These are phyloP conservation scores for Setophaga kirtlandii DNA, from an alignment of 2,113 vertebrate species.

Conservation along the genomic window DNA sequence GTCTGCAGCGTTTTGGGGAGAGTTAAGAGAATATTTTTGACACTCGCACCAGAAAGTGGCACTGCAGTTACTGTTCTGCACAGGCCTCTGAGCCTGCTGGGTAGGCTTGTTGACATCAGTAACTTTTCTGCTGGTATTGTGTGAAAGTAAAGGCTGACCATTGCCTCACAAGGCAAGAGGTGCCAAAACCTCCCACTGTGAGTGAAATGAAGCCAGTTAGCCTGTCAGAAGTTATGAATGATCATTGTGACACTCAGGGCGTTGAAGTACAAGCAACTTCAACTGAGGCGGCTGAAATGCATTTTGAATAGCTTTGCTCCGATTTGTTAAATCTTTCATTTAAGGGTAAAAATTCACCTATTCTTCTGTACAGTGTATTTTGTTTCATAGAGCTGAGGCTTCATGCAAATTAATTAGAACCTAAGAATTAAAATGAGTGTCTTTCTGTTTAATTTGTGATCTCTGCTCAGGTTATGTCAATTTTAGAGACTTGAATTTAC, in stretches of 20 bases:
- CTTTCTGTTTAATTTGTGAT: neutral
- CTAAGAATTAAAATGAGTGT: neutral
- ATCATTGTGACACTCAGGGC: neutral
- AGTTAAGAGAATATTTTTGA: neutral
- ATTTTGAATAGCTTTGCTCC: neutral
- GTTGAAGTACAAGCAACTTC: neutral
- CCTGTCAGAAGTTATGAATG: conserved; percentile 34
- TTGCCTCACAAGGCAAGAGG: neutral
- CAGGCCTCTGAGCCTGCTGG: neutral
- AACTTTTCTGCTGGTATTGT: neutral
- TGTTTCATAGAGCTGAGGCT: neutral
- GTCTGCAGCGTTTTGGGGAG: neutral
- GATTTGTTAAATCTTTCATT: neutral
- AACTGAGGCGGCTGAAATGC: neutral
- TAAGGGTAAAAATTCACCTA: neutral
- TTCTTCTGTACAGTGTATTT: neutral
- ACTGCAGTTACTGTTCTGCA: neutral
- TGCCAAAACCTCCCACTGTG: neutral
- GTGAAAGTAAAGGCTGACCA: neutral
- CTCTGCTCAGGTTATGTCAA: neutral
- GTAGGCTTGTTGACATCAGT: neutral
- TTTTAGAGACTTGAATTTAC: neutral
- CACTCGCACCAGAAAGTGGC: neutral
- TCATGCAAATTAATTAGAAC: neutral
- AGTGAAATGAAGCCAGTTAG: neutral